Evolutionary conservation across 2,113 vertebrate species (phyloP).

Genomic region (Turnix velox): DNA sequence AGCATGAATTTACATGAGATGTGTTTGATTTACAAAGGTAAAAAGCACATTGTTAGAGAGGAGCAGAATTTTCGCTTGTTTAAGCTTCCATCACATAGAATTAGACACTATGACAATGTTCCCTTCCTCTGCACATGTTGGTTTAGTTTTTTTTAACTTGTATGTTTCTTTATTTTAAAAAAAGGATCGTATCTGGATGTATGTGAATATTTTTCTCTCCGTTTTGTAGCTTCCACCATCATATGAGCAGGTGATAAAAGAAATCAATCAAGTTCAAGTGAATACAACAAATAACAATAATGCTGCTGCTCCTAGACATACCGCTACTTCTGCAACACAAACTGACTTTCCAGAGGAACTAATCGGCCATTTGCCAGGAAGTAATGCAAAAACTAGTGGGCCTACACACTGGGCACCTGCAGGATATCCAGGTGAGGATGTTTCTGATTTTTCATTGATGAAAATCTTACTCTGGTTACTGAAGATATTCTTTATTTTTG

Average conservation of each 20-base stretch:
- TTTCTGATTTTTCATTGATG: background rate
- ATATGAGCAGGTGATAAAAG: slow-evolving; percentile 93
- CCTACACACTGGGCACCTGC: slow-evolving; percentile 52
- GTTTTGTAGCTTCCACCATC: slow-evolving; percentile 86
- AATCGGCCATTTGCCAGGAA: slow-evolving; percentile 59
- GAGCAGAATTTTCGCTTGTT: background rate
- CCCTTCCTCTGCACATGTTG: background rate
- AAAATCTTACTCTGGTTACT: background rate
- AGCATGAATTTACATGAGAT: background rate
- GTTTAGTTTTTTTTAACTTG: background rate
- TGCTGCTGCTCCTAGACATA: slow-evolving; percentile 78
- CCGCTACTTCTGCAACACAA: slow-evolving; percentile 84
- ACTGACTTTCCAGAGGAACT: slow-evolving; percentile 81
- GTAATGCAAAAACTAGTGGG: slow-evolving; percentile 63
- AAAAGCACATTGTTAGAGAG: background rate
- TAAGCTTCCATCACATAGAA: background rate
- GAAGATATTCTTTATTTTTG: background rate
- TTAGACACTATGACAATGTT: background rate
- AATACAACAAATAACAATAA: slow-evolving; percentile 78
- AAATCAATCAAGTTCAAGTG: slow-evolving; percentile 86
- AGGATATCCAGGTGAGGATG: slow-evolving; percentile 22
- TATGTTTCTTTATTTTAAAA: background rate
- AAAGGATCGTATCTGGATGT: background rate
- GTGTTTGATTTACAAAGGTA: background rate
- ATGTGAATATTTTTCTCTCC: slow-evolving; percentile 6